Percentiles rank a stretch among this genome's conserved stretches.
phyloP scores from a whole-genome alignment of 1,140 invertebrate species.

The Apis dorsata region DNA sequence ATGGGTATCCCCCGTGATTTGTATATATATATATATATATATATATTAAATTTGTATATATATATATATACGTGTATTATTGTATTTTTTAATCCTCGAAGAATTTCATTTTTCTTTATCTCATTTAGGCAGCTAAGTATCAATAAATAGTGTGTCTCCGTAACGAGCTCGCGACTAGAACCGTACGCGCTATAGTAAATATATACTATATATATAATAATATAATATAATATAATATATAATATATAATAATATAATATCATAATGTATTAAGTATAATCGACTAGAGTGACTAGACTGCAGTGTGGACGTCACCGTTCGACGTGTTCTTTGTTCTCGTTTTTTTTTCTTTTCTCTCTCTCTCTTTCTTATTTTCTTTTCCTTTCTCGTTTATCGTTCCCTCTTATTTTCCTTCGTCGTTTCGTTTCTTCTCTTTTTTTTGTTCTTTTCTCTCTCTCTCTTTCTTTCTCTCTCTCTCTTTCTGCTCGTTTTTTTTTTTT shows the following conservation, averaged over 20 bases:
- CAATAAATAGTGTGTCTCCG: constrained; percentile 66
- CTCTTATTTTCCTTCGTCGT: constrained; percentile 22
- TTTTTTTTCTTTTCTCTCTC: neutral
- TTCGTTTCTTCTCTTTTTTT: neutral
- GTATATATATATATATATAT: neutral
- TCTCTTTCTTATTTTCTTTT: neutral
- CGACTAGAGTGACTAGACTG: constrained; percentile 79
- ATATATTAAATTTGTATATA: neutral
- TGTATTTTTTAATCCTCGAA: constrained; percentile 11
- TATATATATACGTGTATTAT: constrained; percentile 1
- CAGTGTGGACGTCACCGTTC: constrained; percentile 76
- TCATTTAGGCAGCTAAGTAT: constrained; percentile 65
- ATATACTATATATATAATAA: constrained; percentile 61
- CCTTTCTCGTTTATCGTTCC: neutral
- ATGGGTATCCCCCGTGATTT: neutral
- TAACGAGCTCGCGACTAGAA: constrained; percentile 68
- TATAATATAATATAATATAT: constrained; percentile 63
- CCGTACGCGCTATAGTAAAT: constrained; percentile 64
- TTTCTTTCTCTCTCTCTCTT: neutral
- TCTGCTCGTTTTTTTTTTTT: constrained; percentile 38
- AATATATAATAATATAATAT: constrained; percentile 67
- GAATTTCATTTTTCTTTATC: constrained; percentile 29
- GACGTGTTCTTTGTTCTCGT: constrained; percentile 64
- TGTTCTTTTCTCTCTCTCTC: too few relatives aligned
- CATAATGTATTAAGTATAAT: constrained; percentile 69